Percentiles rank a stretch among this genome's conserved stretches.
Evolutionary conservation across 2,888 invertebrate species (phyloP).

Genomic region (Melinaea marsaeus): DNA sequence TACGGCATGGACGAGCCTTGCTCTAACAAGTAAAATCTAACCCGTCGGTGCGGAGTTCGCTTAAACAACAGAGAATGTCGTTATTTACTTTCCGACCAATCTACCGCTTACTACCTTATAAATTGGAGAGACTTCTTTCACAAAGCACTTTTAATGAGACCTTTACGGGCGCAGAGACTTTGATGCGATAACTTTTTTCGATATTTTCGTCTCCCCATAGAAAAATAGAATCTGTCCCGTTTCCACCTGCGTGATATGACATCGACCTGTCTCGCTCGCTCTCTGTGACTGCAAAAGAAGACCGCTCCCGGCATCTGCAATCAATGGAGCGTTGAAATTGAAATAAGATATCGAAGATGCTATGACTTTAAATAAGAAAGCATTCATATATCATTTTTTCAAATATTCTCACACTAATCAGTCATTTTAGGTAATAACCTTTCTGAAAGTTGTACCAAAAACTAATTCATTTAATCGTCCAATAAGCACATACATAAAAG

Average conservation of each 20-base stretch:
- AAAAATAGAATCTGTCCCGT: conserved; percentile 55
- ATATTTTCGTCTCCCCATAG: conserved; percentile 66
- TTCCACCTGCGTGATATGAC: conserved; percentile 38
- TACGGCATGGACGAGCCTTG: conserved; percentile 21
- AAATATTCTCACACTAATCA: conserved; percentile 18
- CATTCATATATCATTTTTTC: conserved; percentile 31
- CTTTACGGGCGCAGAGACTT: conserved; percentile 66
- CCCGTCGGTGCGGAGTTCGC: conserved; percentile 39
- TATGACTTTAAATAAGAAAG: conserved; percentile 53
- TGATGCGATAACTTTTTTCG: conserved; percentile 75
- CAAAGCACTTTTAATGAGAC: conserved; percentile 76
- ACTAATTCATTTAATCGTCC: background rate
- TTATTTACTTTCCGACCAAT: conserved; percentile 68
- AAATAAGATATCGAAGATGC: conserved; percentile 72
- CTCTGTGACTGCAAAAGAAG: conserved; percentile 61
- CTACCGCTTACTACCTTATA: conserved; percentile 64
- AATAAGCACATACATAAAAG: background rate
- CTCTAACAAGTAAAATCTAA: conserved; percentile 35
- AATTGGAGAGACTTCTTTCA: conserved; percentile 70
- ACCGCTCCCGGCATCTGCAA: conserved; percentile 70
- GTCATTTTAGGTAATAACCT: background rate
- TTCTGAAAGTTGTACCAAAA: background rate
- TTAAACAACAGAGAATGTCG: conserved; percentile 59
- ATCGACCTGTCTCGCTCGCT: conserved; percentile 47
- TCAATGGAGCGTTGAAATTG: conserved; percentile 77